A percentile compares a stretch with the other conserved stretches of the same genome.
Evolutionary conservation across 2,888 invertebrate species (phyloP).

Genomic region (Mesoligia furuncula): DNA sequence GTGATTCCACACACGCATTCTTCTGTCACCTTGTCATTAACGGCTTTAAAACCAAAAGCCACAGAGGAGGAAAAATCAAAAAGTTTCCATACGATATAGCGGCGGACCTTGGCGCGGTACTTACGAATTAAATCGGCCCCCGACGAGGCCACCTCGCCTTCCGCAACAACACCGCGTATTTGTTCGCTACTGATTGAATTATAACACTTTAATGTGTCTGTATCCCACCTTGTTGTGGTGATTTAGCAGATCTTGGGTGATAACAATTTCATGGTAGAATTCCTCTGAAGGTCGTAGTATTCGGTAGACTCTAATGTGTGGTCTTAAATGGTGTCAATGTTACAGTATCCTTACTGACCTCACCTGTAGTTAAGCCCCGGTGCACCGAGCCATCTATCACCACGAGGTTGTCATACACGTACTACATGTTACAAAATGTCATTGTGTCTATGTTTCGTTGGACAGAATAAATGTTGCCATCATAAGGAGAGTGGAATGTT

Average conservation of each 20-base stretch:
- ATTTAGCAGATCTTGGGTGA: conserved; percentile 43
- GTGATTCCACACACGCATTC: conserved; percentile 50
- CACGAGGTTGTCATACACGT: conserved; percentile 26
- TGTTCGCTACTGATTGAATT: conserved; percentile 65
- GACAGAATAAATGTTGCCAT: conserved; percentile 43
- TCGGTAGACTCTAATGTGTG: conserved; percentile 28
- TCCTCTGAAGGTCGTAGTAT: conserved; percentile 33
- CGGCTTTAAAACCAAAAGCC: conserved; percentile 56
- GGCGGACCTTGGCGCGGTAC: conserved; percentile 81
- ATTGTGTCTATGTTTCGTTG: conserved; percentile 44
- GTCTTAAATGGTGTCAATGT: conserved; percentile 60
- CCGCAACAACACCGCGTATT: conserved; percentile 69
- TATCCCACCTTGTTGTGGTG: conserved; percentile 35
- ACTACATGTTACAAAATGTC: conserved; percentile 33
- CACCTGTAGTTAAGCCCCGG: conserved; percentile 42
- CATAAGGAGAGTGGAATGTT: conserved; percentile 46
- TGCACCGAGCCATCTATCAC: conserved; percentile 41
- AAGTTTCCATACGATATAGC: conserved; percentile 75
- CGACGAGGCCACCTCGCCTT: conserved; percentile 78
- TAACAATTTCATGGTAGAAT: conserved; percentile 26
- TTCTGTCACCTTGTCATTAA: conserved; percentile 62
- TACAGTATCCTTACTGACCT: conserved; percentile 59
- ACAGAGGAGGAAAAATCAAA: conserved; percentile 72
- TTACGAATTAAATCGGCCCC: conserved; percentile 82
- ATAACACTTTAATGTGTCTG: conserved; percentile 58